A percentile compares a stretch with the other conserved stretches of the same genome.
phyloP scores from a whole-genome alignment of 2,797 vertebrate genomes.

The Pampus argenteus region DNA sequence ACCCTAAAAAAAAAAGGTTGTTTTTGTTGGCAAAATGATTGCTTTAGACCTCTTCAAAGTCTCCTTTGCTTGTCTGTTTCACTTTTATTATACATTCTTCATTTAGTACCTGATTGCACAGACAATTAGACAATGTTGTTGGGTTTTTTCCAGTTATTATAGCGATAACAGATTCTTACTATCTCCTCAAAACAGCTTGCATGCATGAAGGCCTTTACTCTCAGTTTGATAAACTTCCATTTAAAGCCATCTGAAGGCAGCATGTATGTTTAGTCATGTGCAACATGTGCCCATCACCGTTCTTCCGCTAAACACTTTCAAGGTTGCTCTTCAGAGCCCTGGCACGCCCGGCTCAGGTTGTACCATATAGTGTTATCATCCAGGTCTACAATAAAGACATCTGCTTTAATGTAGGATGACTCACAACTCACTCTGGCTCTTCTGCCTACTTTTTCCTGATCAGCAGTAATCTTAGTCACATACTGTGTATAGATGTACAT shows the following conservation, averaged over 20 bases:
- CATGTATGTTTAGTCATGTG: background rate
- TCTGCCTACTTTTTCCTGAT: background rate
- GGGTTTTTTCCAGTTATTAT: no score
- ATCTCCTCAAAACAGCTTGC: background rate
- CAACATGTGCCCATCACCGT: background rate
- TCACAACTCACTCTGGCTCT: background rate
- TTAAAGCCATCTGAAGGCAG: background rate
- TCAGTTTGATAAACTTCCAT: no score
- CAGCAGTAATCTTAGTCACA: constrained; percentile 6
- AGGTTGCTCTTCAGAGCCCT: no score
- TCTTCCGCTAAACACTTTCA: background rate
- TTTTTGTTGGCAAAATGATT: no score
- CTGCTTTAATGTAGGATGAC: constrained; percentile 13
- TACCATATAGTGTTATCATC: constrained; percentile 1
- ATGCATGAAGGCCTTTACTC: no score
- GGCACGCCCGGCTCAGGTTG: background rate
- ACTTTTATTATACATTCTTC: no score
- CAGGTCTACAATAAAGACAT: constrained; percentile 28
- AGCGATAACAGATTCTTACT: no score
- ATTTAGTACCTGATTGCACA: no score
- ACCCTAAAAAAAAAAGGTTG: no score
- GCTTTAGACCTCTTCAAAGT: no score
- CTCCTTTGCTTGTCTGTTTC: no score
- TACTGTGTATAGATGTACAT: background rate
- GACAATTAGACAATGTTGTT: no score